Conservation (phyloP, 2,797 vertebrate species). For the Pseudotriccus pelzelni region DNA sequence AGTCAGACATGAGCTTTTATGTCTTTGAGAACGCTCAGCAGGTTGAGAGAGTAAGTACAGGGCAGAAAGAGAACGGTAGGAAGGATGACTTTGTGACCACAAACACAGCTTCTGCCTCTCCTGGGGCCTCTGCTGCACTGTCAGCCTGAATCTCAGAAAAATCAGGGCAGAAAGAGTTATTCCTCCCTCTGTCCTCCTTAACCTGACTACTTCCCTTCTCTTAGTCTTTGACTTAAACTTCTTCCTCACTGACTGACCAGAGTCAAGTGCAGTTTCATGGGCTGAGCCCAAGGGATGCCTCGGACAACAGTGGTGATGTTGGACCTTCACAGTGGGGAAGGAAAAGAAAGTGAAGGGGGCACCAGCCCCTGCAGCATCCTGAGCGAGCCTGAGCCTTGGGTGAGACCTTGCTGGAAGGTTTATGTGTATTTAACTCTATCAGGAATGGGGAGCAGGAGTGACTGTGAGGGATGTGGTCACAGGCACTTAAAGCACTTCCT, state of each 20-base stretch:
- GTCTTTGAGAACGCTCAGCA: not conserved
- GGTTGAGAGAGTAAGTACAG: not conserved
- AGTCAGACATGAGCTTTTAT: not conserved
- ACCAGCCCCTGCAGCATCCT: not conserved
- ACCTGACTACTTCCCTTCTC: not conserved
- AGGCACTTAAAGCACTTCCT: not conserved
- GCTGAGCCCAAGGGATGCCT: not conserved
- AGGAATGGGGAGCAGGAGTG: not conserved
- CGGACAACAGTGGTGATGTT: rapidly evolving
- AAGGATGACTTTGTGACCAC: not conserved
- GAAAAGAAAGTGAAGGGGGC: not conserved
- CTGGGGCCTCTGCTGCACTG: not conserved
- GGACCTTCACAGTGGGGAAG: not conserved
- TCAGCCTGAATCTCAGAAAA: not conserved
- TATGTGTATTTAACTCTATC: not conserved
- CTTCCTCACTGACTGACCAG: not conserved
- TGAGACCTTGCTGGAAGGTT: not conserved
- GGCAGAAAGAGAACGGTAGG: not conserved
- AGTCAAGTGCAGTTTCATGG: rapidly evolving
- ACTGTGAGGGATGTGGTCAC: not conserved
- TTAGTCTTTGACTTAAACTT: not conserved
- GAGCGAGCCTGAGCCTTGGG: not conserved
- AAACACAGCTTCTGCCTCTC: not conserved
- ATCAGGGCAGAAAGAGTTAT: not conserved
- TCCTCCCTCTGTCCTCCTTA: not conserved